These are phyloP conservation scores for Penaeus japonicus DNA, from an alignment of 1,140 invertebrate species.

Conservation along the genomic window DNA sequence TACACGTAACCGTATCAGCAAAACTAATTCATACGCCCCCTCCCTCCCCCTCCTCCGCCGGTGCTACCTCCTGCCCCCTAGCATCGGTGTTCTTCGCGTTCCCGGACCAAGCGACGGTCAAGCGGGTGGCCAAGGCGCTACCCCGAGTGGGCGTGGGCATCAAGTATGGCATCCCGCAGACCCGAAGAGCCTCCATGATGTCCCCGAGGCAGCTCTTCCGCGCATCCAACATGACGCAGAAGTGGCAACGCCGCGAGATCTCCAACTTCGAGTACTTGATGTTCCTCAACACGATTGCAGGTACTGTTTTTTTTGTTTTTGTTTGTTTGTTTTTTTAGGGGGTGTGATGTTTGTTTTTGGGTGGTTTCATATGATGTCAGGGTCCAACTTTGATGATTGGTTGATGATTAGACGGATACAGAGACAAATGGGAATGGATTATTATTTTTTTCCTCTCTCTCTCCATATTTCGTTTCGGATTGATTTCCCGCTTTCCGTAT, in stretches of 20 bases:
- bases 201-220: conserved; percentile 97
- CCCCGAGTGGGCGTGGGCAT: conserved; percentile 98
- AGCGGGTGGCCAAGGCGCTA: conserved; percentile 97
- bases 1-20: too few species aligned
- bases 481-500: too few species aligned
- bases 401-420: too few species aligned
- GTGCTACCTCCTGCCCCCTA: conserved; percentile 67
- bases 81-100: conserved; percentile 99
- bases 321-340: not conserved
- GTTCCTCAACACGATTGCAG: conserved; percentile 99
- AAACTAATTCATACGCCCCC: not conserved
- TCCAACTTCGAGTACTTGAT: conserved; percentile 99
- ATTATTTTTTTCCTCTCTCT: too few species aligned
- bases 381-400: too few species aligned
- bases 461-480: too few species aligned
- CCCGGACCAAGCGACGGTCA: conserved; percentile 93
- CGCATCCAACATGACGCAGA: conserved; percentile 99
- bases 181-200: conserved; percentile 97
- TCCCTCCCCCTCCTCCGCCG: not conserved
- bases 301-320: conserved; percentile 69
- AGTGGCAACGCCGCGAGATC: conserved; percentile 98
- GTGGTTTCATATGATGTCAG: too few species aligned
- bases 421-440: too few species aligned
- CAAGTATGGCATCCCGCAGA: conserved; percentile 98
- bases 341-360: not conserved